Conservation (phyloP, 2,888 invertebrate species). For the Dasypolia templi region DNA sequence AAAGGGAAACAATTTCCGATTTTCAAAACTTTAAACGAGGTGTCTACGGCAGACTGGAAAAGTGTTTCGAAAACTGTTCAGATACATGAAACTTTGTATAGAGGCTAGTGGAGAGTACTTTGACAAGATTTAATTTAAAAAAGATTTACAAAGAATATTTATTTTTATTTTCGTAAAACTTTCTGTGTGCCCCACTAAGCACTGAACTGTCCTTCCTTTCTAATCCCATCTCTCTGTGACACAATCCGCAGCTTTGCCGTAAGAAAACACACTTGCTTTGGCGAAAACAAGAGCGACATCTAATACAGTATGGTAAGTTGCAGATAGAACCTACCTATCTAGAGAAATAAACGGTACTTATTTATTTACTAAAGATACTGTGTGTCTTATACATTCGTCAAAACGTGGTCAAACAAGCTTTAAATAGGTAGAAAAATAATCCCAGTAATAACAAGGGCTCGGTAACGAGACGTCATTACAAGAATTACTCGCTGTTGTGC, state of each 20-base stretch:
- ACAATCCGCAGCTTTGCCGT: neutral
- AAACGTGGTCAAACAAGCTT: neutral
- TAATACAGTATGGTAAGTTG: neutral
- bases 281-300: neutral
- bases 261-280: neutral
- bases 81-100: too few species aligned
- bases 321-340: neutral
- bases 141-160: too few species aligned
- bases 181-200: too few species aligned
- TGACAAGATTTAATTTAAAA: too few species aligned
- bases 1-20: too few species aligned
- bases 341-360: neutral
- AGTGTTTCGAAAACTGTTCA: too few species aligned
- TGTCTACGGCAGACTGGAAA: too few species aligned
- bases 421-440: slow-evolving; percentile 17
- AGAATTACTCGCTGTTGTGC: slow-evolving; percentile 54
- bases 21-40: too few species aligned
- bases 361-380: neutral
- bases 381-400: slow-evolving; percentile 12
- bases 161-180: too few species aligned
- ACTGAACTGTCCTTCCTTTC: neutral
- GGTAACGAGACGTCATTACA: slow-evolving; percentile 52
- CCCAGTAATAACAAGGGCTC: slow-evolving; percentile 50
- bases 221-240: neutral
- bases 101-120: too few species aligned